A percentile compares a stretch with the other conserved stretches of the same genome.
These are phyloP conservation scores for Polymixis flavicincta DNA, from an alignment of 2,888 invertebrate species.

Conservation along the genomic window DNA sequence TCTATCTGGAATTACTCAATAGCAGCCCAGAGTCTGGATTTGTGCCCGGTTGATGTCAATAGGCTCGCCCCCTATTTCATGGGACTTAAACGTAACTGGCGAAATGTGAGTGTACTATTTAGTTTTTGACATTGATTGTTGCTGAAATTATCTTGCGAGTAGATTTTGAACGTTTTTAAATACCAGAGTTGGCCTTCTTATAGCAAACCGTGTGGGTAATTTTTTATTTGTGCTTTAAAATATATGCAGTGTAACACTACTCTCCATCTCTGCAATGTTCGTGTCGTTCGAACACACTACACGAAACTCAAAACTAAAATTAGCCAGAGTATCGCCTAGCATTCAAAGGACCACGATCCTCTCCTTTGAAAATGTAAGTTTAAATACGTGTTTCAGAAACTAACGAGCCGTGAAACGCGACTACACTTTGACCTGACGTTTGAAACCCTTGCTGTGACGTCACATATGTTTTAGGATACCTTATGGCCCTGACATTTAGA, in stretches of 20 bases:
- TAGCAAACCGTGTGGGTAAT: neutral
- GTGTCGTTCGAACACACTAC: neutral
- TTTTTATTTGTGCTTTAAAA: neutral
- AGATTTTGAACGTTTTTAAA: neutral
- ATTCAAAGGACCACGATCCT: neutral
- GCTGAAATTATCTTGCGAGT: neutral
- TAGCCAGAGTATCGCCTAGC: constrained; percentile 30
- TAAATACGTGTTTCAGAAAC: constrained; percentile 49
- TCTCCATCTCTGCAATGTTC: neutral
- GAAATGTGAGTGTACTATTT: no score
- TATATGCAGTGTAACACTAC: neutral
- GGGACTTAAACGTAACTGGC: no score
- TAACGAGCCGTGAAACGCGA: constrained; percentile 54
- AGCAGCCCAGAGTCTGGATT: no score
- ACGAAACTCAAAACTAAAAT: neutral
- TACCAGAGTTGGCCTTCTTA: rapidly evolving
- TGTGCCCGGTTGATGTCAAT: no score
- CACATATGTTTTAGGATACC: constrained; percentile 21
- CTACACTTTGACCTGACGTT: constrained; percentile 49
- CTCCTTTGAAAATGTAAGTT: constrained; percentile 45
- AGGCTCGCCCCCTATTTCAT: no score
- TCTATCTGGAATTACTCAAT: no score
- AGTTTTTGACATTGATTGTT: neutral
- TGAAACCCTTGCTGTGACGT: constrained; percentile 44
- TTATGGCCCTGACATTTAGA: neutral